phyloP scores from a whole-genome alignment of 1,140 invertebrate genomes.

The Nixonia krombeini region DNA sequence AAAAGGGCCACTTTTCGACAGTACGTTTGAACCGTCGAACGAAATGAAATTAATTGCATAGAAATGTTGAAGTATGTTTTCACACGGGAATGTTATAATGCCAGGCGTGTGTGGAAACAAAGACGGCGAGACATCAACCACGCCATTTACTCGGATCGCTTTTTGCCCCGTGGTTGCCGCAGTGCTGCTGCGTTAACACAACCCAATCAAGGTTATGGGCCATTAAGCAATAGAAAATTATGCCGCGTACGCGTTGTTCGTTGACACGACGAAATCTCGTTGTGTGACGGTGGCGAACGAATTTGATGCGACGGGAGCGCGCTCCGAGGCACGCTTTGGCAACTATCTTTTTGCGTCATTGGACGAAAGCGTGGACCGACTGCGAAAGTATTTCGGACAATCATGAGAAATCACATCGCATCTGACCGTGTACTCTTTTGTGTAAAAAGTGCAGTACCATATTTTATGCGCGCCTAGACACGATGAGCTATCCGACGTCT shows the following conservation, averaged over 20 bases:
- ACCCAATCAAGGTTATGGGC: conserved; percentile 68
- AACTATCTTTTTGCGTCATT: conserved; percentile 69
- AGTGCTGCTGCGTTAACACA: conserved; percentile 60
- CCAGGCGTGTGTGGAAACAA: too few relatives aligned
- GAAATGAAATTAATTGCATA: too few relatives aligned
- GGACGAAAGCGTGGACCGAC: conserved; percentile 57
- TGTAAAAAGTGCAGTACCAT: too few relatives aligned
- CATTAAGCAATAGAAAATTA: conserved; percentile 69
- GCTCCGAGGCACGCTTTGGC: conserved; percentile 28
- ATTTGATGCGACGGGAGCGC: conserved; percentile 34
- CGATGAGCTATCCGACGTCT: too few relatives aligned
- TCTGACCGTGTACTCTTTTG: conserved; percentile 8
- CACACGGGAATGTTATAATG: too few relatives aligned
- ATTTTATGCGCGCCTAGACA: too few relatives aligned
- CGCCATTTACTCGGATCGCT: conserved; percentile 10
- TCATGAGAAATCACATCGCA: conserved; percentile 8
- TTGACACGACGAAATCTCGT: conserved; percentile 43
- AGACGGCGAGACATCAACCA: too few relatives aligned
- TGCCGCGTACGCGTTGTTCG: conserved; percentile 60
- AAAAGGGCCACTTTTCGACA: too few relatives aligned
- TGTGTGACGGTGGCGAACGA: conserved; percentile 20
- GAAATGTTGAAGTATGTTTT: too few relatives aligned
- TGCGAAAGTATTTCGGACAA: conserved; percentile 22
- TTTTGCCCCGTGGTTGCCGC: conserved; percentile 36
- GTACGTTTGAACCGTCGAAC: too few relatives aligned